Evolutionary conservation across 2,888 invertebrate genomes (phyloP), one percentile per base, ranked within the genome.

Genomic region (Folsomia candida): DNA sequence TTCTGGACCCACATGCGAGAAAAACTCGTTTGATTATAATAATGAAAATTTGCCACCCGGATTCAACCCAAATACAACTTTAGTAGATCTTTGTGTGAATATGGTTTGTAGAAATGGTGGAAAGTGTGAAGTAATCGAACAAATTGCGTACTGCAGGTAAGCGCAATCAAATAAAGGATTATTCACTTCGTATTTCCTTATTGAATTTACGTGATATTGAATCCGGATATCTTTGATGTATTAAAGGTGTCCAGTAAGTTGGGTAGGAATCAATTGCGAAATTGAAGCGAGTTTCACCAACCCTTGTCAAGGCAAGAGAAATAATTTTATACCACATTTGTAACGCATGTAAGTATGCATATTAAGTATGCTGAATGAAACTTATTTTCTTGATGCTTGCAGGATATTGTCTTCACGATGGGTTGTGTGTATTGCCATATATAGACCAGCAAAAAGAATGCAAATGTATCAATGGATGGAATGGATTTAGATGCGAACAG

Each of bases 241-340:
- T 69, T 77, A 2, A 70, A 81, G 86, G 70, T 89, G 89, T 80
- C 82, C 84, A 0, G 83, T 84, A 27, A 84, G 84, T 57, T 88
- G 85, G 85, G 86, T 86, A 69, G 88, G 88, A 24, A 81, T 83
- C 27, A 84, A 84, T 66, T 89, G 89, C 81, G 86, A 86, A 77
- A 84, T 84, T 73, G 87, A 87, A 81, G 85, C 89, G 70, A 87
- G 87, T 0, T 86, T 87, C 78, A 87, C 87, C 79, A 88, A 88
- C 84, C 87, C 88, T 0, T 91, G 91, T 82, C 82, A 82, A 11
- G 68, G 72, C n/a, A n/a, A n/a, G n/a, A n/a, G n/a, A n/a, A n/a
- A n/a, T n/a, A n/a, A n/a, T n/a, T n/a, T n/a, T n/a, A n/a, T n/a
- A n/a, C n/a, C n/a, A n/a, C n/a, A n/a, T n/a, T n/a, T n/a, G n/a